Evolutionary conservation across 2,888 invertebrate genomes (phyloP).

Genomic region (Zygothrica quintamaculata): DNA sequence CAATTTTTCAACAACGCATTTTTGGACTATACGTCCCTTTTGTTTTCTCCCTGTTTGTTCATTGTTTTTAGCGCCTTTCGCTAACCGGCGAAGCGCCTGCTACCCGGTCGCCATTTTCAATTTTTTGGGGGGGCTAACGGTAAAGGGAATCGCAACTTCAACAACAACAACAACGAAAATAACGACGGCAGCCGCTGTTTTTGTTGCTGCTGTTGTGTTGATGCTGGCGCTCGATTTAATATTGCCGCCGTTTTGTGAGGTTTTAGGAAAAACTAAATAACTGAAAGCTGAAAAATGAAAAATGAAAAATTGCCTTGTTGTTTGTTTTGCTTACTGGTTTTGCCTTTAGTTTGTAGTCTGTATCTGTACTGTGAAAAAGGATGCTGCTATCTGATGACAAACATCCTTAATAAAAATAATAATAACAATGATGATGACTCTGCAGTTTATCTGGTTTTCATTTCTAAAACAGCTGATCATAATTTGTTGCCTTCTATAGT

Average conservation of each 20-base stretch:
- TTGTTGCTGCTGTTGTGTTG: constrained; percentile 26
- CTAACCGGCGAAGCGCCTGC: constrained; percentile 51
- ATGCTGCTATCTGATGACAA: constrained; percentile 36
- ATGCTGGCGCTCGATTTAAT: constrained; percentile 62
- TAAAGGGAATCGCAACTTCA: constrained; percentile 7
- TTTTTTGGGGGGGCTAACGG: constrained; percentile 49
- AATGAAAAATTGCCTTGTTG: constrained; percentile 80
- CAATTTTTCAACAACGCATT: constrained; percentile 83
- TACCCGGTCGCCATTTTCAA: constrained; percentile 64
- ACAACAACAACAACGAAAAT: background rate
- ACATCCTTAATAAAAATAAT: constrained; percentile 34
- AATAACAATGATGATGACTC: constrained; percentile 49
- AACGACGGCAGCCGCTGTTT: constrained; percentile 2
- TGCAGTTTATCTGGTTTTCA: constrained; percentile 70
- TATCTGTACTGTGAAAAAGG: constrained; percentile 25
- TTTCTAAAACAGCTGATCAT: constrained; percentile 67
- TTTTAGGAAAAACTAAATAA: constrained; percentile 72
- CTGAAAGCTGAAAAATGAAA: constrained; percentile 19
- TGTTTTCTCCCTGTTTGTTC: constrained; percentile 29
- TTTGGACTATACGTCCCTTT: constrained; percentile 66
- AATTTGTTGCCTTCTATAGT: constrained; percentile 10
- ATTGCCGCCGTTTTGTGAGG: constrained; percentile 73
- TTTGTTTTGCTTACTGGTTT: constrained; percentile 56
- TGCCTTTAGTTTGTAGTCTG: constrained; percentile 18
- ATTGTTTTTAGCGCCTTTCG: constrained; percentile 25